phyloP scores from a whole-genome alignment of 1,140 invertebrate genomes.

The Nymphalis io region DNA sequence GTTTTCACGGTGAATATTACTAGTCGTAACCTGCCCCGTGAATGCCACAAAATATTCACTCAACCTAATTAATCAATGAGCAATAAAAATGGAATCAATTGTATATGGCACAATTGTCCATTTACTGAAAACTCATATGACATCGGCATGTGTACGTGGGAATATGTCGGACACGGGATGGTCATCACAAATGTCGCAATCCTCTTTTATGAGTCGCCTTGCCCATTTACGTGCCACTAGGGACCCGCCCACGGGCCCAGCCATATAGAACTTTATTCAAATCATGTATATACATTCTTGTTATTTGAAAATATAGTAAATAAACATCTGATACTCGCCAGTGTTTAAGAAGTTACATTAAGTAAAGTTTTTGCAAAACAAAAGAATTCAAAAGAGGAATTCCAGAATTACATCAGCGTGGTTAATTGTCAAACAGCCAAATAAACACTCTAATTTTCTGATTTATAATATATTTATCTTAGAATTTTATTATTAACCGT shows the following conservation, averaged over 20 bases:
- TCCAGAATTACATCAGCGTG: too few relatives aligned
- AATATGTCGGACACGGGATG: constrained; percentile 18
- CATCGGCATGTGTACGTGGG: constrained; percentile 15
- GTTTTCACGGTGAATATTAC: too few relatives aligned
- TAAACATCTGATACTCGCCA: too few relatives aligned
- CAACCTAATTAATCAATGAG: too few relatives aligned
- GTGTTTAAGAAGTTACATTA: too few relatives aligned
- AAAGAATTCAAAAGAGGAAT: too few relatives aligned
- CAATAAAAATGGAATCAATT: neutral
- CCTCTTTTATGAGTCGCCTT: constrained; percentile 31
- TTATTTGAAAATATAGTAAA: neutral
- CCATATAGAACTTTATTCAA: neutral
- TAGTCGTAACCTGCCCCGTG: too few relatives aligned
- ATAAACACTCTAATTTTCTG: too few relatives aligned
- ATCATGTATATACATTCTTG: neutral
- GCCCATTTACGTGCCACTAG: constrained; percentile 17
- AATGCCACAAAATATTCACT: too few relatives aligned
- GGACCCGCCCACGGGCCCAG: constrained; percentile 18
- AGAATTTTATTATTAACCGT: neutral
- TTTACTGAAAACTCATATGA: neutral
- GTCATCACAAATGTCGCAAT: constrained; percentile 28
- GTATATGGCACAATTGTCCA: neutral
- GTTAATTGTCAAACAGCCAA: too few relatives aligned
- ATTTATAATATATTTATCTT: too few relatives aligned
- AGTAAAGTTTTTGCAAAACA: too few relatives aligned